A percentile compares a stretch with the other conserved stretches of the same genome.
Evolutionary conservation across 1,140 invertebrate genomes (phyloP).

Genomic region (Bathynomus jamesi): DNA sequence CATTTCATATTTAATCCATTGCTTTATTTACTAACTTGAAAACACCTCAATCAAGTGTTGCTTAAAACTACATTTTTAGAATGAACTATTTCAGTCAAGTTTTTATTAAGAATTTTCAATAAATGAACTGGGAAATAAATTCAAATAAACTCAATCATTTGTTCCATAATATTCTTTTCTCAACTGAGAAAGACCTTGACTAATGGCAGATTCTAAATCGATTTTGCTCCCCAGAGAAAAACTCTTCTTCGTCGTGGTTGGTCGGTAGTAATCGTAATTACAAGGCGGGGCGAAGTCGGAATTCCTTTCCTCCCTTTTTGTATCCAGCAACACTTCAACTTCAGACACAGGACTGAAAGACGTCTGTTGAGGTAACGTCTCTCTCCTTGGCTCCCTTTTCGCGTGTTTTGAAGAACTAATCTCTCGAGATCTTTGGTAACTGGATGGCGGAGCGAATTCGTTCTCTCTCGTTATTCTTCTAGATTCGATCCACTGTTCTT

Average conservation of each 20-base stretch:
- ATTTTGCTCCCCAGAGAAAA: not conserved
- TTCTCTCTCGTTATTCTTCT: not conserved
- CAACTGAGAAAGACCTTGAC: not conserved
- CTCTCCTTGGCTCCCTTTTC: not conserved
- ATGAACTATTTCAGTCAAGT: too few species aligned
- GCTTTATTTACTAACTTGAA: too few species aligned
- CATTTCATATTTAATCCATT: too few species aligned
- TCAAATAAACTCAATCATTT: too few species aligned
- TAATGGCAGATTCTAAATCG: not conserved
- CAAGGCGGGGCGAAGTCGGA: not conserved
- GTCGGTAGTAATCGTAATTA: not conserved
- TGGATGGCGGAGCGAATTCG: not conserved
- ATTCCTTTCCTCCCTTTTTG: not conserved
- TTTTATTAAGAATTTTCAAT: too few species aligned
- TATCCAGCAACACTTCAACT: not conserved
- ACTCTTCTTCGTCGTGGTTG: not conserved
- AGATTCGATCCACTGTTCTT: not conserved
- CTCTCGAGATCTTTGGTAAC: too few species aligned
- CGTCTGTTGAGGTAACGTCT: not conserved
- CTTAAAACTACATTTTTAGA: too few species aligned
- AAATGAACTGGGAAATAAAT: too few species aligned
- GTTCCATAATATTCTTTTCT: not conserved
- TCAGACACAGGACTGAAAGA: not conserved
- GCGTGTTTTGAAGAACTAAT: not conserved
- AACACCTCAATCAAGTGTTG: too few species aligned